phyloP scores from a whole-genome alignment of 1,140 invertebrate genomes.

The Trachymyrmex septentrionalis region DNA sequence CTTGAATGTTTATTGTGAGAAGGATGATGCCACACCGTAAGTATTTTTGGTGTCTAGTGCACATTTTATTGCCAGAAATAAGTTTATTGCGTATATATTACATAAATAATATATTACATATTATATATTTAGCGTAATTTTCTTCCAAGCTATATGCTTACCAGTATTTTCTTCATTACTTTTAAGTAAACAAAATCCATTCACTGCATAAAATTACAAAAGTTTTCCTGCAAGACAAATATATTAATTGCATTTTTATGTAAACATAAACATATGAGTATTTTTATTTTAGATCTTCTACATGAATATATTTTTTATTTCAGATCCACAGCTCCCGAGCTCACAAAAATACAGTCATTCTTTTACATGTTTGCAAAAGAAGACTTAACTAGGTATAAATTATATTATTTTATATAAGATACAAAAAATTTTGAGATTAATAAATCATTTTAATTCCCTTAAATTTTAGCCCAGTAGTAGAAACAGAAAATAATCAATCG shows the following conservation, averaged over 20 bases:
- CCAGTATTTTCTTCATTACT: not conserved
- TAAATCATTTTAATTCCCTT: not conserved
- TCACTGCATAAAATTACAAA: not conserved
- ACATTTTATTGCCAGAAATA: not conserved
- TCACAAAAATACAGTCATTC: conserved; percentile 22
- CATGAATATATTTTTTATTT: conserved; percentile 19
- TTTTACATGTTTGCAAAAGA: conserved; percentile 10
- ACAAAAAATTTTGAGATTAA: not conserved
- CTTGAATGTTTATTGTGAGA: conserved; percentile 6
- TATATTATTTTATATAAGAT: not conserved
- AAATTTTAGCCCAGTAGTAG: conserved; percentile 14
- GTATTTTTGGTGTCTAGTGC: not conserved
- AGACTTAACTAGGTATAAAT: conserved; percentile 1
- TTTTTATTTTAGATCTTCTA: not conserved
- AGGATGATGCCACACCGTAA: conserved; percentile 11
- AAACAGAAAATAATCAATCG: not conserved
- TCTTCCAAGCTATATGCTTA: not conserved
- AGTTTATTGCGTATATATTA: not conserved
- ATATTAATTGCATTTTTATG: not conserved
- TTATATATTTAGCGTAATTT: not conserved
- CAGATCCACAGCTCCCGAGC: not conserved
- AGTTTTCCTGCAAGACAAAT: not conserved
- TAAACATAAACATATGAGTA: not conserved
- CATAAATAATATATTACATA: not conserved
- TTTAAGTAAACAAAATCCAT: not conserved